Conservation (phyloP, 2,888 invertebrate species). For the Microdon myrmicae region DNA sequence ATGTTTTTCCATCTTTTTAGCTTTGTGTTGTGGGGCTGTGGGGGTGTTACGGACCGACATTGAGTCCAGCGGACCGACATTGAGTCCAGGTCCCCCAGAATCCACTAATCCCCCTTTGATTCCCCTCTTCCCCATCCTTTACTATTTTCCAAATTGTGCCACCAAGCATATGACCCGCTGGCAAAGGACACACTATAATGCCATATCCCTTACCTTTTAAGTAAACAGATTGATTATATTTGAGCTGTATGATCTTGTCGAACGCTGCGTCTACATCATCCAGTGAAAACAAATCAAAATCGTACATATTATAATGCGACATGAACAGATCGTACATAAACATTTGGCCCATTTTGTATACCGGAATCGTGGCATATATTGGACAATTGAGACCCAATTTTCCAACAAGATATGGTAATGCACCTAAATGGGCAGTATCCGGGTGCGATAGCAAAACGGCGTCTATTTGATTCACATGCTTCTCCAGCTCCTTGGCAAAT, state of each 20-base stretch:
- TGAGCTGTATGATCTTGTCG: slow-evolving; percentile 94
- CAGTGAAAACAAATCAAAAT: slow-evolving; percentile 91
- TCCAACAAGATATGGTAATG: slow-evolving; percentile 94
- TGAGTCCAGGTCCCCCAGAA: too few species aligned
- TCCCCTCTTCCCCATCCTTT: slow-evolving; percentile 97
- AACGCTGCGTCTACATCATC: slow-evolving; percentile 99
- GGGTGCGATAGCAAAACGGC: slow-evolving; percentile 96
- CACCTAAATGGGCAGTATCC: slow-evolving; percentile 93
- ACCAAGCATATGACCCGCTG: slow-evolving; percentile 98
- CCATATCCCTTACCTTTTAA: slow-evolving; percentile 98
- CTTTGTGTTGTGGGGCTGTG: too few species aligned
- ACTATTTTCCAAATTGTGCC: slow-evolving; percentile 99
- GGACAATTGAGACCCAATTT: slow-evolving; percentile 95
- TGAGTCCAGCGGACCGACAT: too few species aligned
- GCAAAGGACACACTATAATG: slow-evolving; percentile 91
- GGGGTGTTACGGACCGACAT: too few species aligned
- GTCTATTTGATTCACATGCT: slow-evolving; percentile 90
- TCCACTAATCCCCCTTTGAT: too few species aligned
- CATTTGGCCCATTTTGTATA: slow-evolving; percentile 99
- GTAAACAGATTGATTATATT: slow-evolving; percentile 95
- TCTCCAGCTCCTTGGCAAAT: slow-evolving; percentile 89
- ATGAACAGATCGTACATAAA: slow-evolving; percentile 97
- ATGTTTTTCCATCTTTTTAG: too few species aligned
- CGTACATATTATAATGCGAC: slow-evolving; percentile 90
- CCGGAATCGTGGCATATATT: slow-evolving; percentile 96